Base-by-base conservation (phyloP, 2,888 invertebrate genomes). In the Dascillus cervinus region DNA sequence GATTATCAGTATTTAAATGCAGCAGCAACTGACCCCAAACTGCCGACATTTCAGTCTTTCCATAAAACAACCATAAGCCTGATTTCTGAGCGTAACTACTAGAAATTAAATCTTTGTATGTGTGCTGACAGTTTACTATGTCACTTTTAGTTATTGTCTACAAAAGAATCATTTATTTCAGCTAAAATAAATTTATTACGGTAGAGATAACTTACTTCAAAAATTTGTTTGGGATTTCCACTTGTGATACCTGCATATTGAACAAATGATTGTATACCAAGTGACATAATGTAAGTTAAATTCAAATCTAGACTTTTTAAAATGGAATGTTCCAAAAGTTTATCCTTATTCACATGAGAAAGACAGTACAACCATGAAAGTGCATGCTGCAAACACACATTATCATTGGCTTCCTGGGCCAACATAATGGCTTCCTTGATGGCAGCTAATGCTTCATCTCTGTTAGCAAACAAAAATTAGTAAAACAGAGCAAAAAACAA, bases 351-450 rank as follows among this genome's bases (percentile, higher is more conserved):
- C 21, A 65, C 58, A 39, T 64, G 68, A 3, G 71, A 69, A 10
- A 79, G 62, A 42, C 77, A 72, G 44, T 77, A 76, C 50, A 87
- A 73, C 90, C 88, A 92, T 26, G 82, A 82, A 53, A 85, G 79
- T 29, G 87, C 85, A 55, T 87, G 78, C 61, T 89, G 88, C 30
- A 91, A 69, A 56, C 90, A 91, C 31, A 84, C 73, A 52, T 82
- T 80, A 60, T 94, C 92, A 37, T 81, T 85, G 34, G 82, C 81
- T 65, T 90, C 88, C 61, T 92, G 91, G 3, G 91, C 87, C 56
- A 88, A 72, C 64, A 80, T 80, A 30, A 92, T 78, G 5, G 90
- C 86, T 67, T 94, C 92, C 46, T 80, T 79, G n/a, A 94, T 71
- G 9, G 87, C 82, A 35, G 79, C 77, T 55, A 84, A 64, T 0